These are phyloP conservation scores for Cichladusa arquata DNA, from an alignment of 2,113 vertebrate species.

Conservation along the genomic window DNA sequence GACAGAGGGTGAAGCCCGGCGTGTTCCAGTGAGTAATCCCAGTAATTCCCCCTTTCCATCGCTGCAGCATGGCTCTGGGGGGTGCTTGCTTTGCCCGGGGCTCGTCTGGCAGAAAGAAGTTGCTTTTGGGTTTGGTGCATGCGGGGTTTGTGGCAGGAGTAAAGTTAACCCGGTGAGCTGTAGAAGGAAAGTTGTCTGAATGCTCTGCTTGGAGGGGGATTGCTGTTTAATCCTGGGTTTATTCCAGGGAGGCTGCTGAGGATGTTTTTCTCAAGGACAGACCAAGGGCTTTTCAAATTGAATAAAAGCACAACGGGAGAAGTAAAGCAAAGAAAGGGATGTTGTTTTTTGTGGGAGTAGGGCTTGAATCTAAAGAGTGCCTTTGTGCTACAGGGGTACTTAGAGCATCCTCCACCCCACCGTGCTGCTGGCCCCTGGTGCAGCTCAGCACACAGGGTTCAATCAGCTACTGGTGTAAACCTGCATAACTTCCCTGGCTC, in stretches of 20 bases:
- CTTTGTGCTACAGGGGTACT: background rate
- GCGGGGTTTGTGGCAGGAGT: background rate
- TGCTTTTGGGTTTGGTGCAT: background rate
- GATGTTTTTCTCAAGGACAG: background rate
- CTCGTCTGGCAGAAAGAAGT: background rate
- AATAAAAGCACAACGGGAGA: background rate
- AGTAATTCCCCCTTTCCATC: background rate
- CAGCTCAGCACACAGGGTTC: background rate
- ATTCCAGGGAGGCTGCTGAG: background rate
- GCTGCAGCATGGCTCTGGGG: background rate
- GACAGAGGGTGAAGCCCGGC: background rate
- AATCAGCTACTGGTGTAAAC: background rate
- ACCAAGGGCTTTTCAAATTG: background rate
- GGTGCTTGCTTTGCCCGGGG: background rate
- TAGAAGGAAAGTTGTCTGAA: background rate
- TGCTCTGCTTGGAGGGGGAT: background rate
- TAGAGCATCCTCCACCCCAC: background rate
- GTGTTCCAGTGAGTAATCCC: background rate
- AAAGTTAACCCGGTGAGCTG: background rate
- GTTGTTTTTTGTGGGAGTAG: background rate
- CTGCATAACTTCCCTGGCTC: background rate
- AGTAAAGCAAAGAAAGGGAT: background rate
- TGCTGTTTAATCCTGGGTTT: background rate
- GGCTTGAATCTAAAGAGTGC: background rate
- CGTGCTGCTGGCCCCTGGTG: background rate